Conservation (phyloP, 2,888 invertebrate genomes). For the Drosophila macrospina region DNA sequence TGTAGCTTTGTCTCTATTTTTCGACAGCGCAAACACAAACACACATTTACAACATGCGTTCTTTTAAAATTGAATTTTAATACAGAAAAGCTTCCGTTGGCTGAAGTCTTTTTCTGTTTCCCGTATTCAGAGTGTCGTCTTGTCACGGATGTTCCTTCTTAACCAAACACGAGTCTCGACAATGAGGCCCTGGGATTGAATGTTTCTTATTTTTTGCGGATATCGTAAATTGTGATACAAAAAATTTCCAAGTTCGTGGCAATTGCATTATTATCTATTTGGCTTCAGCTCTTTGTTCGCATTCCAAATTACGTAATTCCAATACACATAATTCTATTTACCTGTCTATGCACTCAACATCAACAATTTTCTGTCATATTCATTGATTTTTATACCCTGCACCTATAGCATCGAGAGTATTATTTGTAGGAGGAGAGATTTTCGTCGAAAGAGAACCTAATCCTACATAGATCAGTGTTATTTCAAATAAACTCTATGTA, state of each 20-base stretch:
- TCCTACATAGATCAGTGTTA: not conserved
- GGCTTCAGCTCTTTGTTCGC: conserved; percentile 13
- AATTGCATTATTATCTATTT: conserved; percentile 36
- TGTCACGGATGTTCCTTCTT: conserved; percentile 14
- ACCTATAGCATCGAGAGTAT: not conserved
- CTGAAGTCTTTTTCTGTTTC: not conserved
- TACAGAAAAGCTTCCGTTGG: conserved; percentile 69
- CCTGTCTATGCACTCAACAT: conserved; percentile 40
- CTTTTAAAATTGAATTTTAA: conserved; percentile 82
- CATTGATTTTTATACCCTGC: conserved; percentile 57
- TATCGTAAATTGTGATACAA: conserved; percentile 6
- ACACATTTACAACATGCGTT: conserved; percentile 73
- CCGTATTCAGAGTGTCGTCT: conserved; percentile 13
- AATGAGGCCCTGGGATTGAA: conserved; percentile 29
- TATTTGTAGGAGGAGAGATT: not conserved
- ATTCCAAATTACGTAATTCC: conserved; percentile 42
- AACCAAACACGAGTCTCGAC: conserved; percentile 39
- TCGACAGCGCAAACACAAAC: conserved; percentile 71
- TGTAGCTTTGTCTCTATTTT: conserved; percentile 46
- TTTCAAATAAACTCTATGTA: not conserved
- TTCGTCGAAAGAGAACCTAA: no score
- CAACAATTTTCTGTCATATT: conserved; percentile 52
- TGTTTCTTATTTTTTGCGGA: conserved; percentile 19
- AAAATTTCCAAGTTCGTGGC: conserved; percentile 15
- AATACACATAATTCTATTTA: conserved; percentile 52